phyloP scores from a whole-genome alignment of 1,140 invertebrate genomes.

The Branchinecta lindahli region DNA sequence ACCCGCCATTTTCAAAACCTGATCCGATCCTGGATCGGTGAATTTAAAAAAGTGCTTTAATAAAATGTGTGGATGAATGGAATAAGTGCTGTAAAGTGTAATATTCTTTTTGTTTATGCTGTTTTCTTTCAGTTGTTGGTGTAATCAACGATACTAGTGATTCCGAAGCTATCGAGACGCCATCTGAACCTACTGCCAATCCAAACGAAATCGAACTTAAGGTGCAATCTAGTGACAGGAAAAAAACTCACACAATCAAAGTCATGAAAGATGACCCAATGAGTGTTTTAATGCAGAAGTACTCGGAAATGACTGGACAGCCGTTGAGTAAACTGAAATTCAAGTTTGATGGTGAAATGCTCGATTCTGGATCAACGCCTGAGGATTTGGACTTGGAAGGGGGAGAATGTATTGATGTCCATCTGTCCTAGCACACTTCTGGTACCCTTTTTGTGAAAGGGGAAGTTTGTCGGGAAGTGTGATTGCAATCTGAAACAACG shows the following conservation, averaged over 20 bases:
- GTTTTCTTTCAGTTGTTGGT: background rate
- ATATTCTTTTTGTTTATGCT: background rate
- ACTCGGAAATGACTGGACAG: slow-evolving; percentile 22
- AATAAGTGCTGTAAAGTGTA: too few relatives aligned
- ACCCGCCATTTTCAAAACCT: too few relatives aligned
- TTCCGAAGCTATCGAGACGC: background rate
- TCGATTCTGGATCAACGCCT: slow-evolving; percentile 24
- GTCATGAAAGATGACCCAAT: slow-evolving; percentile 23
- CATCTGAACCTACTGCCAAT: background rate
- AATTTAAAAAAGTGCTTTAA: too few relatives aligned
- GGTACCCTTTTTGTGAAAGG: background rate
- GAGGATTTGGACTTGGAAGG: slow-evolving; percentile 27
- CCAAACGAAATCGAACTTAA: slow-evolving; percentile 22
- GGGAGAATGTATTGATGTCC: slow-evolving; percentile 28
- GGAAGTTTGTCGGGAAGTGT: background rate
- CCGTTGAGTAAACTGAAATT: slow-evolving; percentile 24
- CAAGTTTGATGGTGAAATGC: slow-evolving; percentile 28
- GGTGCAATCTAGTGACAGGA: slow-evolving; percentile 22
- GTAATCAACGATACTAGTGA: background rate
- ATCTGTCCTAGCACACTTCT: background rate
- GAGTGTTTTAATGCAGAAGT: slow-evolving; percentile 24
- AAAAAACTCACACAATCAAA: slow-evolving; percentile 16
- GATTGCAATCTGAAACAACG: background rate
- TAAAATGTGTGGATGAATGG: too few relatives aligned
- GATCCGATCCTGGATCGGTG: too few relatives aligned